These are phyloP conservation scores for Hylia prasina DNA, from an alignment of 2,113 vertebrate genomes.

Conservation along the genomic window DNA sequence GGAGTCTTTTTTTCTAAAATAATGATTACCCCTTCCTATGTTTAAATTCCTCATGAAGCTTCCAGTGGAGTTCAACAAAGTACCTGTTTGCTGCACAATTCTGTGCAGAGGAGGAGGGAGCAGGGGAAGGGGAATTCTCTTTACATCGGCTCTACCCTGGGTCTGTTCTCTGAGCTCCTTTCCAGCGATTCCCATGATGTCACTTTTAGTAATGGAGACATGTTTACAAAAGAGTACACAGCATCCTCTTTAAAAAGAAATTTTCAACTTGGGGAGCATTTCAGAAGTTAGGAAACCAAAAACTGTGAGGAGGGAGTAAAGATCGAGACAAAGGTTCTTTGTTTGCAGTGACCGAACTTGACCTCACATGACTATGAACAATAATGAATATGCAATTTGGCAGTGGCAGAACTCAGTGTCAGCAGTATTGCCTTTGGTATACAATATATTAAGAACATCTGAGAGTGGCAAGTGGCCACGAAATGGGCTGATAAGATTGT, in stretches of 20 bases:
- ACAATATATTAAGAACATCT: background rate
- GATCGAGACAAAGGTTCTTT: constrained; percentile 39
- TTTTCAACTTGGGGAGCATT: background rate
- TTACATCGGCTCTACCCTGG: background rate
- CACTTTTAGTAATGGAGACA: background rate
- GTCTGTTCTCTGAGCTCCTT: background rate
- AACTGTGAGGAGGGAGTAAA: background rate
- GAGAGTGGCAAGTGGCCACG: background rate
- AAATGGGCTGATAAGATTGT: background rate
- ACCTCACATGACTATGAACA: constrained; percentile 28
- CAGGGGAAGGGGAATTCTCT: background rate
- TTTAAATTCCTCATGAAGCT: constrained; percentile 19
- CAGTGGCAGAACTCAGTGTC: background rate
- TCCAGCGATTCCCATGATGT: constrained; percentile 51
- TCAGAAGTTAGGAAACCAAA: constrained; percentile 40
- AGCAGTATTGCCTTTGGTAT: background rate
- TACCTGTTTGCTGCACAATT: constrained; percentile 23
- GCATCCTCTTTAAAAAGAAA: constrained; percentile 40
- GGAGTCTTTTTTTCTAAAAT: background rate
- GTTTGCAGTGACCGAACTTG: background rate
- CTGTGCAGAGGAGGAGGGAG: background rate
- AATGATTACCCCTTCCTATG: background rate
- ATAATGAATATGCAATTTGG: constrained; percentile 35
- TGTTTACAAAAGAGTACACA: constrained; percentile 38
- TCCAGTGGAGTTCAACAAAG: background rate